Evolutionary conservation across 1,140 invertebrate genomes (phyloP).

Genomic region (Periplaneta americana): DNA sequence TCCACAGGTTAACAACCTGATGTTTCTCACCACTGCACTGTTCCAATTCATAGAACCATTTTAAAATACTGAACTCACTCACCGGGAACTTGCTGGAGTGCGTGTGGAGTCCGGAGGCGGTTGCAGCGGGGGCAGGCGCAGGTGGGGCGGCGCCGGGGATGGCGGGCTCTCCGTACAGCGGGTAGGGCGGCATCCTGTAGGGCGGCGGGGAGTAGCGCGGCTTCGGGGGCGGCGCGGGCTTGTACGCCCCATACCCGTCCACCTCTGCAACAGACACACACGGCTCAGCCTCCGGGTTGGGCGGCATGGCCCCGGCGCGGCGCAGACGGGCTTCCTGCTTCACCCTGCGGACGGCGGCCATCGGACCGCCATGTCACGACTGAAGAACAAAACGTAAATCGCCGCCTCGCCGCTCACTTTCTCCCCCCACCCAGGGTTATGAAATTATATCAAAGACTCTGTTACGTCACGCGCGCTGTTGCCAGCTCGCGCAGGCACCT

Average conservation of each 20-base stretch:
- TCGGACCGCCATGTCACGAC: too few relatives aligned
- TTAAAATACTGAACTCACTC: slow-evolving; percentile 36
- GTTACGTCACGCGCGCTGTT: too few relatives aligned
- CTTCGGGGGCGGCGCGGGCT: slow-evolving; percentile 53
- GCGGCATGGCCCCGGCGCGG: slow-evolving; percentile 36
- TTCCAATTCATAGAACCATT: too few relatives aligned
- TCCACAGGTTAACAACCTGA: too few relatives aligned
- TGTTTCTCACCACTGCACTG: too few relatives aligned
- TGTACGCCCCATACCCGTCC: slow-evolving; percentile 45
- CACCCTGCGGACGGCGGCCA: slow-evolving; percentile 39
- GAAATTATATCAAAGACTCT: too few relatives aligned
- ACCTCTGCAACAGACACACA: slow-evolving; percentile 40
- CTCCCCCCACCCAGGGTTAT: too few relatives aligned
- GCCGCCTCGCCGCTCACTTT: too few relatives aligned
- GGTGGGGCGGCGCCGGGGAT: slow-evolving; percentile 38
- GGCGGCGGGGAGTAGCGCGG: slow-evolving; percentile 39
- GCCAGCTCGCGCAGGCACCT: too few relatives aligned
- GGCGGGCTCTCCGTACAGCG: slow-evolving; percentile 36
- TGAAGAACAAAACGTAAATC: too few relatives aligned
- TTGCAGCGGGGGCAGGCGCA: slow-evolving; percentile 39
- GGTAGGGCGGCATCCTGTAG: slow-evolving; percentile 44
- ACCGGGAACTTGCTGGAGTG: slow-evolving; percentile 76
- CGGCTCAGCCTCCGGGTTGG: slow-evolving; percentile 16
- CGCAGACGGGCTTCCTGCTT: slow-evolving; percentile 39
- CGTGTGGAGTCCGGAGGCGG: slow-evolving; percentile 55